Conservation (phyloP, 2,888 invertebrate genomes). For the Pheosia gnoma region DNA sequence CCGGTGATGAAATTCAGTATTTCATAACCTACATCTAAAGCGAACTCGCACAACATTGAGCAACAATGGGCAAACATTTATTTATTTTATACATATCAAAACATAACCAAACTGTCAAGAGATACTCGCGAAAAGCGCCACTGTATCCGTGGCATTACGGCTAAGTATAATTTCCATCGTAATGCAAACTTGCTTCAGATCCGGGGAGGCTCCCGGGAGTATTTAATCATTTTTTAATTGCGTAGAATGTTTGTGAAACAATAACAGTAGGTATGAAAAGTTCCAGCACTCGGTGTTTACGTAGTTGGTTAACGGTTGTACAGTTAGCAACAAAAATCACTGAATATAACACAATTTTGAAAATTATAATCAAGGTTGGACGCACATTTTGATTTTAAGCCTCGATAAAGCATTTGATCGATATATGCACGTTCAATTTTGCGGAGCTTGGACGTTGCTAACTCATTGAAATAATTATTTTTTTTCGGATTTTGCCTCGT, state of each 20-base stretch:
- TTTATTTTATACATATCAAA: too few relatives aligned
- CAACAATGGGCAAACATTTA: too few relatives aligned
- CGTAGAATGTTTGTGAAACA: conserved; percentile 19
- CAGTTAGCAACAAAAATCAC: not conserved
- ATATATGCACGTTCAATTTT: too few relatives aligned
- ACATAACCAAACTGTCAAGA: not conserved
- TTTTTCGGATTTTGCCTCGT: too few relatives aligned
- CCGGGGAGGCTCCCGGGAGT: conserved; percentile 4
- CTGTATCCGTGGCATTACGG: not conserved
- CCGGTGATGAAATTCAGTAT: not conserved
- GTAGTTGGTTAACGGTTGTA: not conserved
- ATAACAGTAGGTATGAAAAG: not conserved
- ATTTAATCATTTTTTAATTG: conserved; percentile 24
- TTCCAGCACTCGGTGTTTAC: not conserved
- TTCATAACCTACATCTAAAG: not conserved
- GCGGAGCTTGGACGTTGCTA: too few relatives aligned
- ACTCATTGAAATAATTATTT: too few relatives aligned
- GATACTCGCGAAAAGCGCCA: not conserved
- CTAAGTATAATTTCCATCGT: conserved; percentile 14
- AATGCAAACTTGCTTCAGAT: conserved; percentile 12
- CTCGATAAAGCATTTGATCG: too few relatives aligned
- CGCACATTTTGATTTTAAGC: too few relatives aligned
- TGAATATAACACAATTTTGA: not conserved
- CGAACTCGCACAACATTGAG: too few relatives aligned
- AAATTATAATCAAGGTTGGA: too few relatives aligned